A percentile compares a stretch with the other conserved stretches of the same genome.
These are phyloP conservation scores for Miltochrista miniata DNA, from an alignment of 2,888 invertebrate genomes.

Conservation along the genomic window DNA sequence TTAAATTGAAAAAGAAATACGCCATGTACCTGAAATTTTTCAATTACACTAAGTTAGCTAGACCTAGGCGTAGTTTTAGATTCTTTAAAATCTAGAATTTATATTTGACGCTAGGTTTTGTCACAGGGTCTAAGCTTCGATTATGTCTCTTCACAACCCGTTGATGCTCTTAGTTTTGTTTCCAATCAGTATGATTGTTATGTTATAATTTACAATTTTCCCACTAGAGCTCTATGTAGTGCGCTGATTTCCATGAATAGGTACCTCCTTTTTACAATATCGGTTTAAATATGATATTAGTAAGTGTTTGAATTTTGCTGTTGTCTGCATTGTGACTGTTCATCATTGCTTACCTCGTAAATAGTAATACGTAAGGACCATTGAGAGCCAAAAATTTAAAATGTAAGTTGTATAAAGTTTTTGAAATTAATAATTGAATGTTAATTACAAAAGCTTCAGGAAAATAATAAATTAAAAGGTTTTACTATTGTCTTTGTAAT, in stretches of 20 bases:
- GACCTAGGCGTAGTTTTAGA: slow-evolving; percentile 74
- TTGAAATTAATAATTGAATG: slow-evolving; percentile 14
- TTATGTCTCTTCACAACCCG: slow-evolving; percentile 40
- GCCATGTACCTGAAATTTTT: slow-evolving; percentile 80
- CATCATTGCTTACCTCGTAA: not conserved
- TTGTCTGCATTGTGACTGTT: slow-evolving; percentile 44
- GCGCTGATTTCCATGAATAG: slow-evolving; percentile 18
- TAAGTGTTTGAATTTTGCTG: slow-evolving; percentile 60
- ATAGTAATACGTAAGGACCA: slow-evolving; percentile 14
- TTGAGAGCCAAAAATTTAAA: slow-evolving; percentile 32
- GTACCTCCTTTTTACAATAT: slow-evolving; percentile 5
- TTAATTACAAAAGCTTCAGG: slow-evolving; percentile 30
- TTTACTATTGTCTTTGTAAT: slow-evolving; percentile 26
- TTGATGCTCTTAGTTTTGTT: not conserved
- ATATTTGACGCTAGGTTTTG: slow-evolving; percentile 74
- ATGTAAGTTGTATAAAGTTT: slow-evolving; percentile 29
- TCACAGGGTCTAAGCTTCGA: slow-evolving; percentile 74
- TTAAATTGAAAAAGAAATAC: slow-evolving; percentile 48
- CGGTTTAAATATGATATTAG: slow-evolving; percentile 15
- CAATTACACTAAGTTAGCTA: slow-evolving; percentile 78
- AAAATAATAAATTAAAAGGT: slow-evolving; percentile 32
- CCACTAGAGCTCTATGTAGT: slow-evolving; percentile 16
- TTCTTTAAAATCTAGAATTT: slow-evolving; percentile 68
- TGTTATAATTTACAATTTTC: slow-evolving; percentile 8
- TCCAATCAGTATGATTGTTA: not conserved